Conservation (phyloP, 2,888 invertebrate genomes). For the Vesta saturnalis region DNA sequence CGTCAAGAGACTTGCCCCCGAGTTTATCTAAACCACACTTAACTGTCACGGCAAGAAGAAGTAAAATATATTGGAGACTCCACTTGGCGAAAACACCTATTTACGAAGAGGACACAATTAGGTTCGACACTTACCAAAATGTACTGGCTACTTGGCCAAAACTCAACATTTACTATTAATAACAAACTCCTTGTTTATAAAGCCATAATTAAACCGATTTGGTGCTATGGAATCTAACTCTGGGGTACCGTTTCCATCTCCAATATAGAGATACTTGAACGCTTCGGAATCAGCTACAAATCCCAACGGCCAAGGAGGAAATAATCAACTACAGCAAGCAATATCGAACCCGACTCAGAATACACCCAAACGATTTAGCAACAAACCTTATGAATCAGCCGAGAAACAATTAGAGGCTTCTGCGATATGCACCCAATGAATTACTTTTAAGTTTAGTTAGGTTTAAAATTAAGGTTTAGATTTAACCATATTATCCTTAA, state of each 20-base stretch:
- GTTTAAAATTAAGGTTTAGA: too few species aligned
- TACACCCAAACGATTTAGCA: too few species aligned
- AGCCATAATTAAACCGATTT: too few species aligned
- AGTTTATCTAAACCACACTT: constrained; percentile 6
- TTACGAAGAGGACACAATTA: too few species aligned
- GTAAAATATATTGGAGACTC: neutral
- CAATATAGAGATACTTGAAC: constrained; percentile 6
- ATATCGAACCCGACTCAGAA: constrained; percentile 4
- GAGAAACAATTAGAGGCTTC: constrained; percentile 17
- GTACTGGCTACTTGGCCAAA: constrained; percentile 4
- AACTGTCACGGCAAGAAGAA: neutral
- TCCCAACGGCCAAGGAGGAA: constrained; percentile 15
- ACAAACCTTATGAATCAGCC: constrained; percentile 27
- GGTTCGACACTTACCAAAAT: neutral
- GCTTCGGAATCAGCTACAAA: constrained; percentile 11
- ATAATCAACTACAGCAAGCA: constrained; percentile 16
- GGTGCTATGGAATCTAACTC: too few species aligned
- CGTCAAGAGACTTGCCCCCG: neutral
- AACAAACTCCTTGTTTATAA: too few species aligned
- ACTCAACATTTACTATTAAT: too few species aligned
- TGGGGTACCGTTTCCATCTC: constrained; percentile 10
- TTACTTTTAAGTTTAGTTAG: constrained; percentile 18
- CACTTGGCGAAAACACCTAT: neutral
- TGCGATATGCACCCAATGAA: constrained; percentile 13
- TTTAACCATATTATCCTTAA: constrained; percentile 6